A percentile compares a stretch with the other conserved stretches of the same genome.
Conservation (phyloP, 2,888 invertebrate genomes). For the Oligia latruncula region DNA sequence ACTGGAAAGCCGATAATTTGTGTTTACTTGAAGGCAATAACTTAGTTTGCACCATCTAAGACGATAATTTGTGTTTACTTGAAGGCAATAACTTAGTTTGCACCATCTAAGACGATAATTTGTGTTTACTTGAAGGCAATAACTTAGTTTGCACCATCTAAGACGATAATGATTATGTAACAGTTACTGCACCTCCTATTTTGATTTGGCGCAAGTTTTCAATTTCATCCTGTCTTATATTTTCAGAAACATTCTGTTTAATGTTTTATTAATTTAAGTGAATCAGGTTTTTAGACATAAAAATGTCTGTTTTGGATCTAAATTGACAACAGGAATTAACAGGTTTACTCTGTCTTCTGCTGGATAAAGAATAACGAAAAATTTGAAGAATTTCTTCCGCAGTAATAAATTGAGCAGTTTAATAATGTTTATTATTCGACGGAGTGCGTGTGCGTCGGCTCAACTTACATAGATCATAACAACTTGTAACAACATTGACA, state of each 20-base stretch:
- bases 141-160: background rate
- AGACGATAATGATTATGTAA: background rate
- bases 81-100: background rate
- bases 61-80: background rate
- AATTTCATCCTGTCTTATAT: background rate
- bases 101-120: background rate
- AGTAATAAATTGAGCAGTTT: background rate
- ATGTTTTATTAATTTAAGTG: background rate
- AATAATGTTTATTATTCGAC: background rate
- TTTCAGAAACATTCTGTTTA: background rate
- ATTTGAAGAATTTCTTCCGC: background rate
- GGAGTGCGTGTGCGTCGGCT: conserved; percentile 18
- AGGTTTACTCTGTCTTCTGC: background rate
- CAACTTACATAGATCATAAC: conserved; percentile 13
- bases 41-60: background rate
- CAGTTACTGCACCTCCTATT: background rate
- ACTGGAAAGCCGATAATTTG: background rate
- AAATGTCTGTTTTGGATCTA: background rate
- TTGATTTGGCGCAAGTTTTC: background rate
- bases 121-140: background rate
- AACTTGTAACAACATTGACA: conserved; percentile 39
- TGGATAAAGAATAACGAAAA: too few species aligned
- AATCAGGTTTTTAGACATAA: background rate
- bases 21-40: background rate
- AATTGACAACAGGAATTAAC: too few species aligned